A percentile compares a stretch with the other conserved stretches of the same genome.
phyloP scores from a whole-genome alignment of 2,888 invertebrate genomes.

The Chromoteleia sp. region DNA sequence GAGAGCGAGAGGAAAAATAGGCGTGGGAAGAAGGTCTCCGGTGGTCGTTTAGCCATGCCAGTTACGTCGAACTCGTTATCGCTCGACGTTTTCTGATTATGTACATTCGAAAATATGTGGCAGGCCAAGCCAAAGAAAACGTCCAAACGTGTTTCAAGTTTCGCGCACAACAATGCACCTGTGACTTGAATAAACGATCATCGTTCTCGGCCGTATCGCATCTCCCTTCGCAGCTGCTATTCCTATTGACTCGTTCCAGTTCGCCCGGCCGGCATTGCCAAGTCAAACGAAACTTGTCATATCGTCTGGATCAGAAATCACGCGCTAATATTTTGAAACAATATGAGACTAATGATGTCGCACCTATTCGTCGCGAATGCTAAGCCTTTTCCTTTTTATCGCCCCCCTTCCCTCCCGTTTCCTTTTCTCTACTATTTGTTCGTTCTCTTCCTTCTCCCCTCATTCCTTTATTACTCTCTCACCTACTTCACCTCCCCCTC shows the following conservation, averaged over 20 bases:
- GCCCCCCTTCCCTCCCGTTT: not conserved
- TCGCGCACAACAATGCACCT: constrained; percentile 70
- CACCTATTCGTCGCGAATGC: constrained; percentile 12
- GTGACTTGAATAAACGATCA: constrained; percentile 70
- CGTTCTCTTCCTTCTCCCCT: no score
- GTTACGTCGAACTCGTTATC: constrained; percentile 59
- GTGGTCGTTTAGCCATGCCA: constrained; percentile 39
- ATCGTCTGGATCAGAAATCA: constrained; percentile 37
- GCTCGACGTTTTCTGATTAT: constrained; percentile 56
- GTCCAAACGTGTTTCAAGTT: constrained; percentile 69
- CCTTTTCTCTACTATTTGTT: no score
- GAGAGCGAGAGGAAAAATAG: constrained; percentile 24
- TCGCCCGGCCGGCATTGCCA: constrained; percentile 41
- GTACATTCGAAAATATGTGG: constrained; percentile 52
- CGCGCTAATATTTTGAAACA: constrained; percentile 46
- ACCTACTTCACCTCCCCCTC: no score
- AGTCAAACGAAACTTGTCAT: constrained; percentile 45
- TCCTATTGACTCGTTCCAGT: constrained; percentile 49
- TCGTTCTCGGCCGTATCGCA: constrained; percentile 42
- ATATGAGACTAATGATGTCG: constrained; percentile 40
- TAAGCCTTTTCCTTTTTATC: constrained; percentile 1
- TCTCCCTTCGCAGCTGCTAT: constrained; percentile 29
- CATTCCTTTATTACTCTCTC: no score
- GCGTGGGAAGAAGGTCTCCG: constrained; percentile 41
- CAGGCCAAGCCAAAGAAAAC: constrained; percentile 52